phyloP scores from a whole-genome alignment of 2,113 vertebrate species.

The Myiagra hebetior region DNA sequence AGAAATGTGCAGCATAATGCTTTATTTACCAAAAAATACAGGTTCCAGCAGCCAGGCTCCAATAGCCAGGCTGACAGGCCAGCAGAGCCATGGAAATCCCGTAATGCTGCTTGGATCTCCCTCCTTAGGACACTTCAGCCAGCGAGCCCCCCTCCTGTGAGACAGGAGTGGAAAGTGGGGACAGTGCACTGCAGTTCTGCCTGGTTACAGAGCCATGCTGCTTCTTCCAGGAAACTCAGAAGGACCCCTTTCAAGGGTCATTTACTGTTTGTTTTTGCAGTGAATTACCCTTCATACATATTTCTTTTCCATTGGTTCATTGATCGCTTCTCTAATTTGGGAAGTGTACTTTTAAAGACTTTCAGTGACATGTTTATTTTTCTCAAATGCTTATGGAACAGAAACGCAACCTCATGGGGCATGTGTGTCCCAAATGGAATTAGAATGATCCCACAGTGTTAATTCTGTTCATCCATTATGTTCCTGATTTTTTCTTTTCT shows the following conservation, averaged over 20 bases:
- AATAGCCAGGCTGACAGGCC: background rate
- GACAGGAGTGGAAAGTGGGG: background rate
- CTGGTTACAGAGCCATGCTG: background rate
- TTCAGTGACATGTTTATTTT: background rate
- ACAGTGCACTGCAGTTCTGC: background rate
- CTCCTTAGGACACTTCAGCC: background rate
- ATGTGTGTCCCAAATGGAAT: background rate
- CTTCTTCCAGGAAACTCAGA: background rate
- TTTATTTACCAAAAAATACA: background rate
- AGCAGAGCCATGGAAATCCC: accelerated
- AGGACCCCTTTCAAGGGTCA: background rate
- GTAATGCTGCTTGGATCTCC: background rate
- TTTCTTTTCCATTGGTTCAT: background rate
- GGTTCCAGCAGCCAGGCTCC: background rate
- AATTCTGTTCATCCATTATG: background rate
- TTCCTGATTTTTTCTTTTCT: background rate
- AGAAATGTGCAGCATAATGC: background rate
- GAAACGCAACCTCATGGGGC: background rate
- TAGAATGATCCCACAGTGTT: background rate
- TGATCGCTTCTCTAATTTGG: background rate
- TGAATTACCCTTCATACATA: background rate
- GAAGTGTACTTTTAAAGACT: background rate
- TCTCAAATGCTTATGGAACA: background rate
- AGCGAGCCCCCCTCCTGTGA: background rate
- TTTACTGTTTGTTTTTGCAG: conserved; percentile 15